A percentile compares a stretch with the other conserved stretches of the same genome.
phyloP scores from a whole-genome alignment of 2,888 invertebrate genomes.

The Colostygia pectinataria region DNA sequence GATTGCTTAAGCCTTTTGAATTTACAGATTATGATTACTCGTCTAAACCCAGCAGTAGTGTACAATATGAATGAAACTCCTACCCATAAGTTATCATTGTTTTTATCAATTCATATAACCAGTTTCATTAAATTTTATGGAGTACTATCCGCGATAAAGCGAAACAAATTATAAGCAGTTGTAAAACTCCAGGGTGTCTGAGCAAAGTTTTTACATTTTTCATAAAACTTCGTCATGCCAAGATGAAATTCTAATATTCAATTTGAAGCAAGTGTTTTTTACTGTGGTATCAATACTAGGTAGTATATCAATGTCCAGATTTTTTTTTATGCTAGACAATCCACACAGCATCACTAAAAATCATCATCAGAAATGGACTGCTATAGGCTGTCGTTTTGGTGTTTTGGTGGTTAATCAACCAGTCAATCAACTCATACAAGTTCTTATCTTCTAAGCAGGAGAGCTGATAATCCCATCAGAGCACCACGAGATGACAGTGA shows the following conservation, averaged over 20 bases:
- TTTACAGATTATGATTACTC: too few relatives aligned
- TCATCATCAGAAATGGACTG: too few relatives aligned
- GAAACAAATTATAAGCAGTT: constrained; percentile 80
- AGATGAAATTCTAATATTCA: constrained; percentile 81
- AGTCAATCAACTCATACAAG: background rate
- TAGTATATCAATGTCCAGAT: too few relatives aligned
- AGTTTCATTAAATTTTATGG: constrained; percentile 57
- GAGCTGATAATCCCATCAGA: constrained; percentile 93
- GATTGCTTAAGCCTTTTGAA: too few relatives aligned
- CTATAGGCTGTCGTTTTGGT: too few relatives aligned
- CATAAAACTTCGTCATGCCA: constrained; percentile 74
- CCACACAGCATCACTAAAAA: too few relatives aligned
- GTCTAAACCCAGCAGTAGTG: too few relatives aligned
- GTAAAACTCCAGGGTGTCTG: constrained; percentile 79
- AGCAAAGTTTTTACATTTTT: constrained; percentile 79
- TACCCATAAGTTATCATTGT: too few relatives aligned
- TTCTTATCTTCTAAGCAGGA: constrained; percentile 69
- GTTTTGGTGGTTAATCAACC: too few relatives aligned
- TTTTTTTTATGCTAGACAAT: too few relatives aligned
- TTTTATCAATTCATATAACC: constrained; percentile 43
- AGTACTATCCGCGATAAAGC: constrained; percentile 65
- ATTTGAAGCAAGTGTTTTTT: constrained; percentile 74
- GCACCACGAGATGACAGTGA: constrained; percentile 90
- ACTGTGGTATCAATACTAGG: background rate
- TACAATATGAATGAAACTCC: too few relatives aligned